Conservation (phyloP, 1,140 invertebrate species). For the Neodiprion pinetum region DNA sequence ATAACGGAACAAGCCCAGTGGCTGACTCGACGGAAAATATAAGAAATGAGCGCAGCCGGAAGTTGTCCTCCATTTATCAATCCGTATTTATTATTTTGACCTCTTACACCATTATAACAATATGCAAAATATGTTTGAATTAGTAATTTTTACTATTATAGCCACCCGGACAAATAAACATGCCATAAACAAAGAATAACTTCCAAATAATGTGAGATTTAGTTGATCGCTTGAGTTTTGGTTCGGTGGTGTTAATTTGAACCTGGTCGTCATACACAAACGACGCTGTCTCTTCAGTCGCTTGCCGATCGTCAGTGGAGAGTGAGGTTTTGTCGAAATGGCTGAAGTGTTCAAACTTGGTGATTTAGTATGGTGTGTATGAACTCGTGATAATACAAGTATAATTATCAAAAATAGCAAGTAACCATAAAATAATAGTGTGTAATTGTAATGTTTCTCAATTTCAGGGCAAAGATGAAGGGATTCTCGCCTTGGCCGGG, state of each 20-base stretch:
- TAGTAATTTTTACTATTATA: too few species aligned
- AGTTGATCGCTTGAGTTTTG: constrained; percentile 26
- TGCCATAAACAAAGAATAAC: not conserved
- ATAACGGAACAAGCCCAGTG: not conserved
- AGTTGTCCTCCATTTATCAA: not conserved
- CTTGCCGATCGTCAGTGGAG: constrained; percentile 48
- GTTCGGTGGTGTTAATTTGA: constrained; percentile 34
- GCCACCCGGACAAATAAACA: too few species aligned
- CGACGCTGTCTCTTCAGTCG: constrained; percentile 53
- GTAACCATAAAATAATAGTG: constrained; percentile 23
- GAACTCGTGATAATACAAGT: constrained; percentile 28
- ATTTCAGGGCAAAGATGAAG: constrained; percentile 95
- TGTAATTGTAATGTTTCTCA: constrained; percentile 49
- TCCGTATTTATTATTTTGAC: not conserved
- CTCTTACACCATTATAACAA: not conserved
- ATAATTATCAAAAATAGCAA: constrained; percentile 10
- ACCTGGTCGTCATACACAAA: constrained; percentile 46
- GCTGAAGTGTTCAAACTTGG: constrained; percentile 72
- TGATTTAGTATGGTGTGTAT: constrained; percentile 78
- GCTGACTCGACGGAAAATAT: not conserved
- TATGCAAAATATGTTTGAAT: not conserved
- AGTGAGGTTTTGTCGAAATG: constrained; percentile 52
- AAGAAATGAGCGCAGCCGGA: not conserved
- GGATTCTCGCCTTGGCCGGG: constrained; percentile 93
- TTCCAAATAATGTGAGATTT: not conserved